These are phyloP conservation scores for Danaus plexippus DNA, from an alignment of 1,140 invertebrate genomes.

Conservation along the genomic window DNA sequence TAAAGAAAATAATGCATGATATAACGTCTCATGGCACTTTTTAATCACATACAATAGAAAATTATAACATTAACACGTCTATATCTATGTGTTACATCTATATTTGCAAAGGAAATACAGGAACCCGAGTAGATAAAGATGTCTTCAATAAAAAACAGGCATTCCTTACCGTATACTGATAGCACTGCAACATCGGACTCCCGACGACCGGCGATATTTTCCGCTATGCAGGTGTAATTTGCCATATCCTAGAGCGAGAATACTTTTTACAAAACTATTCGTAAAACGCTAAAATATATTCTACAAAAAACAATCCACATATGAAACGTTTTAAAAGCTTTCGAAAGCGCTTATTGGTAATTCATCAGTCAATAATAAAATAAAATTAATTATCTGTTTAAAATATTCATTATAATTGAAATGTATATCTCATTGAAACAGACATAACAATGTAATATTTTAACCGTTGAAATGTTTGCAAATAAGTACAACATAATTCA, in stretches of 20 bases:
- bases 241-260: constrained; percentile 80
- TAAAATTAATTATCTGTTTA: constrained; percentile 6
- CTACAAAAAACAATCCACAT: too few species aligned
- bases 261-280: not conserved
- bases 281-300: too few species aligned
- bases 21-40: too few species aligned
- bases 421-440: not conserved
- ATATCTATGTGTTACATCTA: too few species aligned
- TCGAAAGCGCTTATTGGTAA: too few species aligned
- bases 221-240: constrained; percentile 96
- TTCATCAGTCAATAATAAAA: constrained; percentile 4
- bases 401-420: not conserved
- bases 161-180: constrained; percentile 90
- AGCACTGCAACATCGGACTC: constrained; percentile 89
- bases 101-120: not conserved
- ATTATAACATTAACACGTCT: too few species aligned
- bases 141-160: constrained; percentile 10
- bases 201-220: constrained; percentile 91
- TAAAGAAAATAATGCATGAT: too few species aligned
- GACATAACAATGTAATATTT: too few species aligned
- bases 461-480: too few species aligned
- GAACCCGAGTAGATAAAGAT: not conserved
- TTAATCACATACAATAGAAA: too few species aligned
- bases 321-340: too few species aligned
- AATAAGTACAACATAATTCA: too few species aligned